A percentile compares a stretch with the other conserved stretches of the same genome.
phyloP scores from a whole-genome alignment of 2,888 invertebrate genomes.

The Torymus aiolomorphi region DNA sequence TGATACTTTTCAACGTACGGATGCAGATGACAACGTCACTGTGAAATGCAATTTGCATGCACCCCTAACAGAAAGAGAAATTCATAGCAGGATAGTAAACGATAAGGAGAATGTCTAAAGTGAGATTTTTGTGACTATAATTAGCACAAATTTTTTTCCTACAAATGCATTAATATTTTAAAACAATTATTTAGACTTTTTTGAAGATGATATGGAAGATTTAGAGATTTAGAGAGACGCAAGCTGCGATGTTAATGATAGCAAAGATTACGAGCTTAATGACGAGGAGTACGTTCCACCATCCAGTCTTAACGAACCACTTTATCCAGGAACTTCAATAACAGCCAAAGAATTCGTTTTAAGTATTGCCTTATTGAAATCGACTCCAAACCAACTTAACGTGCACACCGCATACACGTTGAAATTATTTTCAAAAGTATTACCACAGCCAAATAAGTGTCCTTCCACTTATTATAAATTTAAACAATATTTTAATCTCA shows the following conservation, averaged over 20 bases:
- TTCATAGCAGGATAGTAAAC: no score
- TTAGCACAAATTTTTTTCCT: no score
- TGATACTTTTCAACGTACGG: no score
- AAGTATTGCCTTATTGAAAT: constrained; percentile 2
- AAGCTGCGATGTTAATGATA: background rate
- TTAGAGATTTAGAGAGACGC: background rate
- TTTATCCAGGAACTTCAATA: background rate
- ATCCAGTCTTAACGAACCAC: background rate
- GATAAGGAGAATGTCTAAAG: no score
- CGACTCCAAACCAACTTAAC: background rate
- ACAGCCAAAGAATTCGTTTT: background rate
- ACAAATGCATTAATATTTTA: no score
- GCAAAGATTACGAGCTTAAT: background rate
- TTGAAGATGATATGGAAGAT: no score
- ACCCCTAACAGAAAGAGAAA: no score
- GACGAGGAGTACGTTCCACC: background rate
- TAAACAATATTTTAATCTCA: background rate
- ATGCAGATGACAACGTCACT: no score
- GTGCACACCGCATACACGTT: no score
- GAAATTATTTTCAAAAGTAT: background rate
- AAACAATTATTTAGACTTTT: no score
- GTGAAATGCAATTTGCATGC: no score
- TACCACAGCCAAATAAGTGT: background rate
- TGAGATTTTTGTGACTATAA: no score
- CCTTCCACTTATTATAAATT: background rate